Conservation (phyloP, 2,888 invertebrate species). For the Lithophane semibrunnea region DNA sequence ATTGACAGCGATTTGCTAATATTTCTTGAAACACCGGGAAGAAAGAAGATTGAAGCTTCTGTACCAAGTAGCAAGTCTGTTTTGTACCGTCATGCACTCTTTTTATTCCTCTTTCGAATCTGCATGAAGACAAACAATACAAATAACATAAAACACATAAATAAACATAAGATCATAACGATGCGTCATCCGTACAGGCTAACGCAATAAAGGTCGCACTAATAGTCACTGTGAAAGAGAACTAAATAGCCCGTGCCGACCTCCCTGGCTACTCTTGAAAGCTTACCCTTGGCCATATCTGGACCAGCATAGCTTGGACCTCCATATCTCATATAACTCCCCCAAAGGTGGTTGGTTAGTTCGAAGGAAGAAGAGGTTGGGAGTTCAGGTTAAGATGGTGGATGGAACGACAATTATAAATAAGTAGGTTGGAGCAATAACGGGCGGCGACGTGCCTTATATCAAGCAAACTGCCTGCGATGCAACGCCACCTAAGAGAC, state of each 20-base stretch:
- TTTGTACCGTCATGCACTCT: background rate
- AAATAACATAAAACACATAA: constrained; percentile 56
- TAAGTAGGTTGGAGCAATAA: constrained; percentile 89
- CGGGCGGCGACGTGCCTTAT: constrained; percentile 88
- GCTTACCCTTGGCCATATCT: constrained; percentile 72
- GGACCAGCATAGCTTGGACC: constrained; percentile 67
- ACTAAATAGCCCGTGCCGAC: constrained; percentile 88
- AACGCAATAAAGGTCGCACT: constrained; percentile 86
- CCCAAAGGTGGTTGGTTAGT: constrained; percentile 46
- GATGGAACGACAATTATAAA: constrained; percentile 87
- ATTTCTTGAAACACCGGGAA: background rate
- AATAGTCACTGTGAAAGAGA: constrained; percentile 85
- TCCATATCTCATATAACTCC: constrained; percentile 56
- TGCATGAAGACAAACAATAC: constrained; percentile 47
- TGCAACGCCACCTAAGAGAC: constrained; percentile 88
- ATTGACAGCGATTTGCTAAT: constrained; percentile 4
- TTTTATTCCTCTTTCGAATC: constrained; percentile 12
- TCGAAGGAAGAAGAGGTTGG: constrained; percentile 60
- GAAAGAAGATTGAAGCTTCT: background rate
- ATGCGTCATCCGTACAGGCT: constrained; percentile 70
- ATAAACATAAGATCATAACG: constrained; percentile 60
- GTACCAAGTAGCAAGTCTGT: too few relatives aligned
- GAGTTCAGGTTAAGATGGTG: constrained; percentile 75
- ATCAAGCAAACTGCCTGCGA: constrained; percentile 89
- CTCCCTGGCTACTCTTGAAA: constrained; percentile 82